Evolutionary conservation across 2,797 vertebrate genomes (phyloP).

Genomic region (Triplophysa yarkandensis): DNA sequence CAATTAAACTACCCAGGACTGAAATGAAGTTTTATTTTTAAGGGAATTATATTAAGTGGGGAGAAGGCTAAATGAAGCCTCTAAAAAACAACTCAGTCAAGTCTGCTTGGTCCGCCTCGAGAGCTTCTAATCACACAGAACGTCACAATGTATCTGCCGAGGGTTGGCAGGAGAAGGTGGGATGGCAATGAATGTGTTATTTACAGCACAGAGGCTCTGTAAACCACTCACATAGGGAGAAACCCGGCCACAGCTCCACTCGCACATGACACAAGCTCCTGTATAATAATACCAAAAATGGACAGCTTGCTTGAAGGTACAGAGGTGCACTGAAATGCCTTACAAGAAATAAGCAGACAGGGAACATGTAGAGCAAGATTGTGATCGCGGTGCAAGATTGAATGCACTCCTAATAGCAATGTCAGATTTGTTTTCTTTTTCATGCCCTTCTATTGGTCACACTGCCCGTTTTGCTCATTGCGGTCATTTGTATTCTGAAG

Average conservation of each 20-base stretch:
- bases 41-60: neutral
- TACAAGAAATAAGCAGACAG: neutral
- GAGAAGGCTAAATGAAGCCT: constrained; percentile 13
- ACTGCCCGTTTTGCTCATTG: neutral
- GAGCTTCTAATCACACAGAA: constrained; percentile 33
- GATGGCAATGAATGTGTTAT: constrained; percentile 26
- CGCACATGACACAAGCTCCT: neutral
- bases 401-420: constrained; percentile 18
- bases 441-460: constrained; percentile 3
- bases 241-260: neutral
- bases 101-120: constrained; percentile 12
- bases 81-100: constrained; percentile 26
- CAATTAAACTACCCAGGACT: too few species aligned
- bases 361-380: neutral
- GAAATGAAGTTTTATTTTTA: neutral
- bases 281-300: constrained; percentile 10
- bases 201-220: constrained; percentile 19
- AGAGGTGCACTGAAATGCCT: neutral
- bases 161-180: constrained; percentile 20
- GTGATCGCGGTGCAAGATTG: neutral
- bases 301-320: neutral
- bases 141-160: constrained; percentile 19
- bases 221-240: constrained; percentile 6
- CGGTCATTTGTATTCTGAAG: constrained; percentile 32
- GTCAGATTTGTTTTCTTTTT: constrained; percentile 18